phyloP scores from a whole-genome alignment of 2,888 invertebrate species.

The Antheraea yamamai region DNA sequence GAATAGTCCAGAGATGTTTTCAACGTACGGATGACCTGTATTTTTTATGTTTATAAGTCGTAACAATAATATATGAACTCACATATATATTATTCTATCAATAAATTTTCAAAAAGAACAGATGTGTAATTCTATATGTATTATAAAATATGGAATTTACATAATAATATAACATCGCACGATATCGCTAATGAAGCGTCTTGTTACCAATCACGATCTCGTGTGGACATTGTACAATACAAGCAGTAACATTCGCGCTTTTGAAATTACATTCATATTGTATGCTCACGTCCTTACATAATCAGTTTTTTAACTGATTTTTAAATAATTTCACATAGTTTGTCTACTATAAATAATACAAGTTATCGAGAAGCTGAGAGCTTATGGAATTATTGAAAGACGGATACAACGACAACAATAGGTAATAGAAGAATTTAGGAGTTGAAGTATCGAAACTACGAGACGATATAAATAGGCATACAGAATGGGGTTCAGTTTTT shows the following conservation, averaged over 20 bases:
- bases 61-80: background rate
- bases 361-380: background rate
- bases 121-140: conserved; percentile 1
- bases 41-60: too few relatives aligned
- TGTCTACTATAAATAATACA: background rate
- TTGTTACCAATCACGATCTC: conserved; percentile 20
- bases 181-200: conserved; percentile 17
- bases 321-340: background rate
- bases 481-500: background rate
- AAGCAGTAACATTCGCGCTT: conserved; percentile 22
- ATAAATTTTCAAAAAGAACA: background rate
- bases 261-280: conserved; percentile 18
- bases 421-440: background rate
- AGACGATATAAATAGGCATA: background rate
- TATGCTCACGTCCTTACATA: background rate
- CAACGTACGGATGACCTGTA: too few relatives aligned
- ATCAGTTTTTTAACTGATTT: background rate
- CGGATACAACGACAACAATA: background rate
- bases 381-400: background rate
- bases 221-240: conserved; percentile 20
- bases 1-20: too few relatives aligned
- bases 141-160: conserved; percentile 15
- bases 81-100: background rate
- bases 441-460: background rate
- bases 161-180: conserved; percentile 12